phyloP scores from a whole-genome alignment of 2,888 invertebrate species.

The Caenorhabditis afra region DNA sequence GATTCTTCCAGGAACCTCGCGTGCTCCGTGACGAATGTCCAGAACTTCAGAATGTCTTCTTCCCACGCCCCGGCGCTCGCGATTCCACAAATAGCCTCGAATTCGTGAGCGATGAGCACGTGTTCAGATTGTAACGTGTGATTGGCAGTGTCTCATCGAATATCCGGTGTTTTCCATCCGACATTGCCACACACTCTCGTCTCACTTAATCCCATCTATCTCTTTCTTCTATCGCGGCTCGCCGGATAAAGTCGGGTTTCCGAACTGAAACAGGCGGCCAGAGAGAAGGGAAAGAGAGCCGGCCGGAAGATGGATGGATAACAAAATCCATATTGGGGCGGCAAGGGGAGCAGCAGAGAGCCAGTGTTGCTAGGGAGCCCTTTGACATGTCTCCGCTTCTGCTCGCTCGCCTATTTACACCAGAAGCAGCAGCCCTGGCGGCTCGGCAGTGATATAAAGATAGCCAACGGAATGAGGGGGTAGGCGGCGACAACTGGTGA shows the following conservation, averaged over 20 bases:
- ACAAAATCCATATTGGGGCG: slow-evolving; percentile 24
- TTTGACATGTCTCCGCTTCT: not conserved
- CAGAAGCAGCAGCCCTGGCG: not conserved
- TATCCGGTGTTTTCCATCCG: slow-evolving; percentile 19
- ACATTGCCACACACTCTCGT: not conserved
- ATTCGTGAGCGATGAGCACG: not conserved
- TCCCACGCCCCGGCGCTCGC: slow-evolving; percentile 15
- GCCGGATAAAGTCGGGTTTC: slow-evolving; percentile 22
- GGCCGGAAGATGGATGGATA: not conserved
- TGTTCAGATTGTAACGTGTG: slow-evolving; percentile 5
- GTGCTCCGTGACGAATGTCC: slow-evolving; percentile 6
- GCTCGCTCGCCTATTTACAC: not conserved
- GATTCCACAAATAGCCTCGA: not conserved
- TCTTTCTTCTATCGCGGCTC: slow-evolving; percentile 12
- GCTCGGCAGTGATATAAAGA: slow-evolving; percentile 7
- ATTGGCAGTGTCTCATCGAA: slow-evolving; percentile 15
- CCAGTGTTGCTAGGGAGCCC: slow-evolving; percentile 17
- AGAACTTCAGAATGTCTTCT: slow-evolving; percentile 5
- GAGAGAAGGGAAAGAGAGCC: not conserved
- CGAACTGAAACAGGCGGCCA: slow-evolving; percentile 18
- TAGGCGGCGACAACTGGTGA: not conserved
- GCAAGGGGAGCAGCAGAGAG: not conserved
- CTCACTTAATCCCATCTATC: slow-evolving; percentile 23
- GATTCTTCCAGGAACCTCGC: slow-evolving; percentile 1
- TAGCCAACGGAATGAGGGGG: not conserved